These are phyloP conservation scores for Serilophus lunatus DNA, from an alignment of 2,113 vertebrate genomes.

Conservation along the genomic window DNA sequence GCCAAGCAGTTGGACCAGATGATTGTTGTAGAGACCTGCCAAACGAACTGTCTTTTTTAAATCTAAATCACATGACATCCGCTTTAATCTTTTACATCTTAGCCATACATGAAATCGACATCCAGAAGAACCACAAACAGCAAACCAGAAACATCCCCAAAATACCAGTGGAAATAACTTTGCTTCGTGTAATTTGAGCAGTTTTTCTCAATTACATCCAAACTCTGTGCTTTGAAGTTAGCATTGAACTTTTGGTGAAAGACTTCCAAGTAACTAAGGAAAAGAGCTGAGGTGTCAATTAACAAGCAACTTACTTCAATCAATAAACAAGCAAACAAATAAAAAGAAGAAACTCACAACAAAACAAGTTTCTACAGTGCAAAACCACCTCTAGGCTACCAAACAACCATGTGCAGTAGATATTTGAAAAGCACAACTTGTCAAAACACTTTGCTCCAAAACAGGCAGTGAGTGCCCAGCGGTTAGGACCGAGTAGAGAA, in stretches of 20 bases:
- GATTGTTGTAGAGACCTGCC: neutral
- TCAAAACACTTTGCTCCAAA: neutral
- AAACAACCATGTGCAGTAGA: neutral
- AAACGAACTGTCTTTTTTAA: neutral
- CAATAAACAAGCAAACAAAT: neutral
- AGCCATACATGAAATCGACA: neutral
- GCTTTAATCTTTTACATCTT: neutral
- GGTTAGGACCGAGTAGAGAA: rapidly evolving
- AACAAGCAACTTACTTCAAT: neutral
- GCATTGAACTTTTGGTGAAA: neutral
- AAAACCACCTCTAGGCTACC: neutral
- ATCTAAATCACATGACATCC: neutral
- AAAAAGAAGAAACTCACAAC: neutral
- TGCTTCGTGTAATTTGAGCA: rapidly evolving
- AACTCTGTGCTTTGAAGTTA: neutral
- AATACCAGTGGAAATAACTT: rapidly evolving
- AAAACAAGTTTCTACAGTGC: neutral
- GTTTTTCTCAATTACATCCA: neutral
- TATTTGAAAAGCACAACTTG: neutral
- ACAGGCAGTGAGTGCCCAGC: rapidly evolving
- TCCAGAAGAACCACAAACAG: neutral
- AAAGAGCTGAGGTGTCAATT: neutral
- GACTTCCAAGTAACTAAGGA: neutral
- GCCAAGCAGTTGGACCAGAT: neutral
- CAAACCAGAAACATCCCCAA: neutral